A percentile compares a stretch with the other conserved stretches of the same genome.
phyloP scores from a whole-genome alignment of 2,113 vertebrate genomes.

The Syngnathus scovelli region DNA sequence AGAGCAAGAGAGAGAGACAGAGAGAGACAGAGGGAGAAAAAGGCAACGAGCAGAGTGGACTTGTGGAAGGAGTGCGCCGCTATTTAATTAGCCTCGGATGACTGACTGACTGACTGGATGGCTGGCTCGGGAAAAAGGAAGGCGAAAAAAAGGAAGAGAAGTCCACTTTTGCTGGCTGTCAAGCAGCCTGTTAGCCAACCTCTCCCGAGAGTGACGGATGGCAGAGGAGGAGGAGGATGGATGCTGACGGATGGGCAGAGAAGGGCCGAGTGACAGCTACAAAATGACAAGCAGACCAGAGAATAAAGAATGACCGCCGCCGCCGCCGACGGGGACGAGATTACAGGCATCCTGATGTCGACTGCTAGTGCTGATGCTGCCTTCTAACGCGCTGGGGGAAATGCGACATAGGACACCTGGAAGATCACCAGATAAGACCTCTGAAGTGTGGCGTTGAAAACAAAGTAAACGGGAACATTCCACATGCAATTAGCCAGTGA shows the following conservation, averaged over 20 bases:
- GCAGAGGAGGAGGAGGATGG: neutral
- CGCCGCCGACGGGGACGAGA: neutral
- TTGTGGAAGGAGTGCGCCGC: constrained; percentile 30
- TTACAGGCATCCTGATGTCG: neutral
- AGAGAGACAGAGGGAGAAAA: constrained; percentile 10
- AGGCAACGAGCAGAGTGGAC: constrained; percentile 17
- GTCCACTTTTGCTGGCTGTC: constrained; percentile 54
- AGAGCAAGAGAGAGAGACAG: constrained; percentile 12
- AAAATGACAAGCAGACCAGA: constrained; percentile 18
- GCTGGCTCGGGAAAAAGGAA: constrained; percentile 25
- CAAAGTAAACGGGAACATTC: neutral
- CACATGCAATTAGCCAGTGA: neutral
- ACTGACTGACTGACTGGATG: constrained; percentile 48
- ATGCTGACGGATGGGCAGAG: constrained; percentile 5
- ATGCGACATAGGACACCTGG: neutral
- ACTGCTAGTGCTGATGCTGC: neutral
- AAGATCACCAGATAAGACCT: neutral
- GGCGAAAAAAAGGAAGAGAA: neutral
- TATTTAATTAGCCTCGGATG: constrained; percentile 69
- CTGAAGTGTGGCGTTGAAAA: neutral
- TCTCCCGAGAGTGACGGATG: constrained; percentile 47
- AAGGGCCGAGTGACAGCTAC: constrained; percentile 12
- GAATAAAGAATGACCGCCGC: neutral
- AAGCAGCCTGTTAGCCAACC: constrained; percentile 60
- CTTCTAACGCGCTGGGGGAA: neutral